phyloP scores from a whole-genome alignment of 2,797 vertebrate species.

The Hydrocynus forskahlii region DNA sequence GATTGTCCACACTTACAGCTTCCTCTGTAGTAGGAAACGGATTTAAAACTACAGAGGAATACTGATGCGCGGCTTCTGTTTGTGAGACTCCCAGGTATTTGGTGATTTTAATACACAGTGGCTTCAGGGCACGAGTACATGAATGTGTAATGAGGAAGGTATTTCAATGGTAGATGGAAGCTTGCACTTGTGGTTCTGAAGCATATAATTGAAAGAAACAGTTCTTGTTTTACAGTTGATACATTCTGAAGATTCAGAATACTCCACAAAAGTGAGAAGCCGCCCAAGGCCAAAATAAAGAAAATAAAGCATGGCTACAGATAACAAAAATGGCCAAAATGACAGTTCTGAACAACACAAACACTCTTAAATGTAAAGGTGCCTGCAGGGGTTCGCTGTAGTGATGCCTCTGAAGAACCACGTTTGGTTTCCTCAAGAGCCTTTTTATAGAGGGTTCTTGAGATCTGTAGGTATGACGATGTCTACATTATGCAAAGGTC shows the following conservation, averaged over 20 bases:
- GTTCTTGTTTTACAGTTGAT: conserved; percentile 10
- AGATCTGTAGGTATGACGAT: too few species aligned
- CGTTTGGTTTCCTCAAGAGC: too few species aligned
- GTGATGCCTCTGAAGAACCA: background rate
- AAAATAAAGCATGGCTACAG: too few species aligned
- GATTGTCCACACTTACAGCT: conserved; percentile 4
- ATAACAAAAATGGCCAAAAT: background rate
- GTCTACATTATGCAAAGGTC: too few species aligned
- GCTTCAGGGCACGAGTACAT: conserved; percentile 5
- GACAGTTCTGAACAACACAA: background rate
- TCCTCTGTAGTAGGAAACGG: background rate
- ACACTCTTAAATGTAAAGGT: background rate
- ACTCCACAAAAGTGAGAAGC: conserved; percentile 31
- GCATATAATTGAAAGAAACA: background rate
- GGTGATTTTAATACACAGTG: conserved; percentile 43
- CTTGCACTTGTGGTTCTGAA: background rate
- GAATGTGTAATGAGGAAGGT: conserved; percentile 6
- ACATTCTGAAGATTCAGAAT: conserved; percentile 12
- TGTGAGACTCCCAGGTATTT: conserved; percentile 36
- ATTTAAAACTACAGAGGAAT: background rate
- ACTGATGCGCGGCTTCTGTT: conserved; percentile 2
- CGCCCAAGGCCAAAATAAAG: conserved; percentile 13
- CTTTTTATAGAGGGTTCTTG: background rate
- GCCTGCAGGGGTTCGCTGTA: background rate
- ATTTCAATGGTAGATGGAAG: background rate